phyloP scores from a whole-genome alignment of 2,113 vertebrate genomes.

The Leptosomus discolor region DNA sequence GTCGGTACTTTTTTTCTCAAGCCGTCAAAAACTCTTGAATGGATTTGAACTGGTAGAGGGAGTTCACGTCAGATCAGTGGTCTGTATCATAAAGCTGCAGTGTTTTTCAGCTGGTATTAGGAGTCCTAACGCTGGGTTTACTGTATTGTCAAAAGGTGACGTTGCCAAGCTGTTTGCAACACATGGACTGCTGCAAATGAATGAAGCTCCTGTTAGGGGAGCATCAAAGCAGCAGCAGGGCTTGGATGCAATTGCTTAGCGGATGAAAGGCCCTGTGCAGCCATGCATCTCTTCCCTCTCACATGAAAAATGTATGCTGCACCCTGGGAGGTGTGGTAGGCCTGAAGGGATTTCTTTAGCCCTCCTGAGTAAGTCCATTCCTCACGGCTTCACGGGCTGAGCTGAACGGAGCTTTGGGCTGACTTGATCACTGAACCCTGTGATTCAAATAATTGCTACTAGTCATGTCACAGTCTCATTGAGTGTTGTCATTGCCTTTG shows the following conservation, averaged over 20 bases:
- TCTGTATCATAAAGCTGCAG: not conserved
- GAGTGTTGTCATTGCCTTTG: not conserved
- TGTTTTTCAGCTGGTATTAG: not conserved
- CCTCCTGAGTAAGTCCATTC: not conserved
- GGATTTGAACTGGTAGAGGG: not conserved
- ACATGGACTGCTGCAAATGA: not conserved
- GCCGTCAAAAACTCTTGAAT: not conserved
- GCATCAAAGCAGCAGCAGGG: not conserved
- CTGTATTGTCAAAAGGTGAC: not conserved
- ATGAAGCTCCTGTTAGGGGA: not conserved
- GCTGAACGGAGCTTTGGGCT: not conserved
- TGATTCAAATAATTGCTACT: not conserved
- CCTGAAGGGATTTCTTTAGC: not conserved
- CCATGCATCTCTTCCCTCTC: not conserved
- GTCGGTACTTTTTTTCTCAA: not conserved
- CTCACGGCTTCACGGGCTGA: rapidly evolving
- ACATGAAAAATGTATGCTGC: not conserved
- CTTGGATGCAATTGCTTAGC: not conserved
- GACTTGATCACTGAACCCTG: not conserved
- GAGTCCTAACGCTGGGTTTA: rapidly evolving
- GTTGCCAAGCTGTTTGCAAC: not conserved
- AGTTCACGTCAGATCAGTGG: not conserved
- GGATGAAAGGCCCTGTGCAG: not conserved
- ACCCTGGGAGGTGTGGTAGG: not conserved
- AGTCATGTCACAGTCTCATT: not conserved